Percentiles rank a stretch among this genome's conserved stretches.
Conservation (phyloP, 2,797 vertebrate genomes). For the Cetoscarus ocellatus region DNA sequence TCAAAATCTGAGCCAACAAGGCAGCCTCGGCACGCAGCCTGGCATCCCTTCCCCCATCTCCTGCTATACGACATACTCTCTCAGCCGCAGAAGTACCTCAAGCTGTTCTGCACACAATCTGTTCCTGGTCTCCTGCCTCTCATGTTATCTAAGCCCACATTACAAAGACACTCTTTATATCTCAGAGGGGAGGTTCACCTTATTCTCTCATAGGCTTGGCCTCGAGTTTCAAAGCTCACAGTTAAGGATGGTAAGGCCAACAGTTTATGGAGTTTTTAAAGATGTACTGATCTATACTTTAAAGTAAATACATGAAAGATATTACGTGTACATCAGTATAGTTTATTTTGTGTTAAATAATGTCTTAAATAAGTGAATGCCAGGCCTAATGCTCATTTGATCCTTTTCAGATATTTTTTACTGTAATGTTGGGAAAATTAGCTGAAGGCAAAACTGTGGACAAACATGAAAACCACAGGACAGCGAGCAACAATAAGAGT, state of each 20-base stretch:
- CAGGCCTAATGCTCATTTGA: too few relatives aligned
- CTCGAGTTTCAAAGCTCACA: constrained; percentile 31
- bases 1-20: constrained; percentile 69
- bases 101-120: constrained; percentile 80
- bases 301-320: too few relatives aligned
- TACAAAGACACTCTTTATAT: constrained; percentile 58
- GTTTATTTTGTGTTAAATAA: too few relatives aligned
- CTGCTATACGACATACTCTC: constrained; percentile 72
- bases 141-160: constrained; percentile 63
- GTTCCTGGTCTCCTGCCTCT: constrained; percentile 65
- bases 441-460: too few relatives aligned
- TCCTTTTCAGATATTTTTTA: too few relatives aligned
- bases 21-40: constrained; percentile 64
- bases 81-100: constrained; percentile 74
- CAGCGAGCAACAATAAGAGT: too few relatives aligned
- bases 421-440: too few relatives aligned
- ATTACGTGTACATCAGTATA: too few relatives aligned
- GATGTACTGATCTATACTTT: too few relatives aligned
- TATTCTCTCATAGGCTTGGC: constrained; percentile 23
- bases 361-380: too few relatives aligned
- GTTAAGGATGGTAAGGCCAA: not conserved
- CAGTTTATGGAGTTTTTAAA: too few relatives aligned
- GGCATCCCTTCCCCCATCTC: constrained; percentile 45
- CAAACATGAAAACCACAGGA: too few relatives aligned
- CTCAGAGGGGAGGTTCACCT: constrained; percentile 28